Base-by-base conservation (phyloP, 23 tunicate genomes). In the Corella eumyota region DNA sequence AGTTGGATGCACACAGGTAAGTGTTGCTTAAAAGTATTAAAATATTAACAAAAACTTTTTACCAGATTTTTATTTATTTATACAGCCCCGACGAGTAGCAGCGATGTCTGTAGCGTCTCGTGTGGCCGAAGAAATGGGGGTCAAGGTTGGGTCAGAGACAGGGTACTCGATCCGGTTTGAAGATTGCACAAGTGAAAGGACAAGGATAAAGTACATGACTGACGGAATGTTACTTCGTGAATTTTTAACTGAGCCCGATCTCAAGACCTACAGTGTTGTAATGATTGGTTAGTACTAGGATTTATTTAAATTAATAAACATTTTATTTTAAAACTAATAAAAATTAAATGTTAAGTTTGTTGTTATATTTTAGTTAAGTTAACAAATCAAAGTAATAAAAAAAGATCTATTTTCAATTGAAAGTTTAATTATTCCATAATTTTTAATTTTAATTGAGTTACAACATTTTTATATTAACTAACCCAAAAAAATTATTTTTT, bases 61-160 rank as follows among this genome's bases (percentile, higher is more conserved):
- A n/a, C 20, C 5, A 51, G 5, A 11, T 51, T 51, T 51, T 40
- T 40, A 9, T 40, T 9, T 40, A 9, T 6, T 21, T 26, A n/a
- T 19, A 6, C 63, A 81, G 75, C 97, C 97, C 56, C 83, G 97
- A 26, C 79, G 97, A 20, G 97, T 90, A 4, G 97, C 97, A 21
- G 97, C 97, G n/a, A 90, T 90, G 97, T 80, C 90, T 15, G 97
- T 90, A 4, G 91, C 97, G 4, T 68, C 97, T 3, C 77, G 97
- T 1, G 97, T 90, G 0, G 97, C 97, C 1, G 75, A 66, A 23
- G 97, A 90, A 51, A 75, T 90, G 75, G 83, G 83, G 1, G 91
- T 81, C n/a, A 90, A 90, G 47, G 81, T 90, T 15, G 97, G 97
- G 31, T 70, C 79, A 32, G 91, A 80, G 37, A 52, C 76, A 3